Conservation (phyloP, 2,888 invertebrate genomes). For the Cephus runcator region DNA sequence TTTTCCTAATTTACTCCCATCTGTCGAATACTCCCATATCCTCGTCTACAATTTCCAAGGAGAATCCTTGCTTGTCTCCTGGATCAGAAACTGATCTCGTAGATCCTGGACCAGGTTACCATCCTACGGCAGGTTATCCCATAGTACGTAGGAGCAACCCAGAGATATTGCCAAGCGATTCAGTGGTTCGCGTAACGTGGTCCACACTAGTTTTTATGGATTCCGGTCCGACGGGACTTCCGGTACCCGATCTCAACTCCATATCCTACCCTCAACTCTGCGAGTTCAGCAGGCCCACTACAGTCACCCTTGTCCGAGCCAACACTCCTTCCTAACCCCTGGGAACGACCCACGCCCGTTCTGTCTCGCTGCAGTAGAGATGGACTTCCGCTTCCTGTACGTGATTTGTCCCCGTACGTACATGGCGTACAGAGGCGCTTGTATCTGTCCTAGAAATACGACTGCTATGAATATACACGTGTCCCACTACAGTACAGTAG, state of each 20-base stretch:
- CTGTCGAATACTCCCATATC: not conserved
- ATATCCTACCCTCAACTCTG: conserved; percentile 23
- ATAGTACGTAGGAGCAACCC: not conserved
- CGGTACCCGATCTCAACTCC: conserved; percentile 56
- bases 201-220: conserved; percentile 58
- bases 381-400: conserved; percentile 56
- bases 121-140: not conserved
- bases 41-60: not conserved
- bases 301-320: conserved; percentile 15
- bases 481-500: not conserved
- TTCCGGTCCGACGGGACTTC: conserved; percentile 58
- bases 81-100: not conserved
- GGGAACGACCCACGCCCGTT: conserved; percentile 31
- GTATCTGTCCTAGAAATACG: not conserved
- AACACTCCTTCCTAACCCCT: conserved; percentile 28
- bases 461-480: not conserved
- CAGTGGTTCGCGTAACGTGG: conserved; percentile 42
- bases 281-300: not conserved
- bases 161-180: conserved; percentile 6
- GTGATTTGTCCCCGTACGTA: conserved; percentile 45
- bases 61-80: not conserved
- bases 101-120: not conserved
- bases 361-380: conserved; percentile 47
- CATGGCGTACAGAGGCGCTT: not conserved
- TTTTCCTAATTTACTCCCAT: not conserved